These are phyloP conservation scores for Argynnis bischoffii DNA, from an alignment of 2,888 invertebrate species.

Conservation along the genomic window DNA sequence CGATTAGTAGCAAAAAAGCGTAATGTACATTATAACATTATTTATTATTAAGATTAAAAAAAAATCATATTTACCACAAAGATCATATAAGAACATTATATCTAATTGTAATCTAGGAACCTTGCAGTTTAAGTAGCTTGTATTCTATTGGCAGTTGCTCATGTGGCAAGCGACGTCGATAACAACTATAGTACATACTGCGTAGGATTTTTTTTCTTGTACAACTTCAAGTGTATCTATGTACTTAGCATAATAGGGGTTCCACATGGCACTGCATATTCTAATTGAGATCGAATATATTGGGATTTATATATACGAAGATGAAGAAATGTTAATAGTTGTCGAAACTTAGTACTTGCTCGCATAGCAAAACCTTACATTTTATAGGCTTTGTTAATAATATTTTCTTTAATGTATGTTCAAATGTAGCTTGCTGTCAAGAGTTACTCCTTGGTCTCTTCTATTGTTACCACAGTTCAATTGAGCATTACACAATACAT, in stretches of 20 bases:
- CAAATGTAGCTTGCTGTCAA: background rate
- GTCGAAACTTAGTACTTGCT: background rate
- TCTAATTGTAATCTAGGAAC: background rate
- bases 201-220: background rate
- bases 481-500: too few relatives aligned
- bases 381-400: conserved; percentile 12
- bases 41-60: too few relatives aligned
- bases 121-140: background rate
- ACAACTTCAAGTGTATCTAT: conserved; percentile 4
- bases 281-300: conserved; percentile 1
- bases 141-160: background rate
- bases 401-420: conserved; percentile 6
- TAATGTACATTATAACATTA: too few relatives aligned
- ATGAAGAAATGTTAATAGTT: background rate
- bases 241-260: conserved; percentile 19
- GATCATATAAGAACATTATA: background rate
- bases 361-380: conserved; percentile 15
- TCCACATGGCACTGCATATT: conserved; percentile 7
- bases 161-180: background rate
- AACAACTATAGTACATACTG: background rate
- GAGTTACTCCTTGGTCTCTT: conserved; percentile 20
- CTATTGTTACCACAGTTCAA: conserved; percentile 9
- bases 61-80: background rate
- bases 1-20: too few relatives aligned
- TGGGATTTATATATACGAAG: background rate